phyloP scores from a whole-genome alignment of 2,797 vertebrate species.

The Epinephelus malabaricus region DNA sequence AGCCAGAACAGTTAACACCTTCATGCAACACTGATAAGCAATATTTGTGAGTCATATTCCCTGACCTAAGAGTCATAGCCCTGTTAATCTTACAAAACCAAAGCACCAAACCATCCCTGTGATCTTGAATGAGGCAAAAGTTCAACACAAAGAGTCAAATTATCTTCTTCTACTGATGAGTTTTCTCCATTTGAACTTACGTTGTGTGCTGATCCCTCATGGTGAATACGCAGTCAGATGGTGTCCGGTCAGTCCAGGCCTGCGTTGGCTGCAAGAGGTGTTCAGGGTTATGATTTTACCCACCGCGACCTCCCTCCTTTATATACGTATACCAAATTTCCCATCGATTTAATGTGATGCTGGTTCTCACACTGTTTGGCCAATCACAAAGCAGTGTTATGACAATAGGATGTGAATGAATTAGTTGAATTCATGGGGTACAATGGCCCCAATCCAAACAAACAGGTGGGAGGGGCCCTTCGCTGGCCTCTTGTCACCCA shows the following conservation, averaged over 20 bases:
- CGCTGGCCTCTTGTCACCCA: conserved; percentile 55
- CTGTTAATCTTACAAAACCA: not conserved
- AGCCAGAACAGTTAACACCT: not conserved
- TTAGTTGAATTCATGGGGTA: conserved; percentile 73
- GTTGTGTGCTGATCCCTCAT: conserved; percentile 83
- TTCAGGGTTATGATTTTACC: conserved; percentile 55
- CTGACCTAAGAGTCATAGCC: not conserved
- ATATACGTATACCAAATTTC: conserved; percentile 73
- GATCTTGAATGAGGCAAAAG: not conserved
- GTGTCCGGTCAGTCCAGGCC: conserved; percentile 40
- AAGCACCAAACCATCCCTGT: not conserved
- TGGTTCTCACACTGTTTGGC: conserved; percentile 81
- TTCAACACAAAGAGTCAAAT: not conserved
- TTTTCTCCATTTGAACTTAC: conserved; percentile 67
- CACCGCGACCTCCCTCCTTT: conserved; percentile 48
- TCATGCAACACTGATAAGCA: not conserved
- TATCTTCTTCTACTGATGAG: not conserved
- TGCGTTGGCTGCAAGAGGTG: conserved; percentile 4
- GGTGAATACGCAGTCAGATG: conserved; percentile 36
- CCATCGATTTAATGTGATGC: conserved; percentile 70
- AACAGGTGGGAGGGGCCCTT: conserved; percentile 80
- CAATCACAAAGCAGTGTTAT: conserved; percentile 78
- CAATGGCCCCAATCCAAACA: conserved; percentile 75
- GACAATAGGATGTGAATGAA: conserved; percentile 81
- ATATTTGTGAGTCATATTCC: not conserved